Conservation (phyloP, 2,888 invertebrate genomes). For the Keiferia lycopersicella region DNA sequence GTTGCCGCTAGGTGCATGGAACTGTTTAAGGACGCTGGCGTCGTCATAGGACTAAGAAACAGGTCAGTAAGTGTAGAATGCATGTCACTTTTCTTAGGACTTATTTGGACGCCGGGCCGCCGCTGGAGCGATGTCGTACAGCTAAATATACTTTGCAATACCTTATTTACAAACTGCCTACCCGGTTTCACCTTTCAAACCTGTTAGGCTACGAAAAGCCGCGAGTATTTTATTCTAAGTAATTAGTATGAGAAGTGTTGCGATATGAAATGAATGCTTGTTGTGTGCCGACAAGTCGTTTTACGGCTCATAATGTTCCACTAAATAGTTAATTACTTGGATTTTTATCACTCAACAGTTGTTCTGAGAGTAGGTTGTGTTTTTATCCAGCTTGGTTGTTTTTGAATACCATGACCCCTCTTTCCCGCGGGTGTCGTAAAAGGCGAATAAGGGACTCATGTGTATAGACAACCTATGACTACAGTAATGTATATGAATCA, state of each 20-base stretch:
- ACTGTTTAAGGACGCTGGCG: constrained; percentile 46
- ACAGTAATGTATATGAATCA: too few species aligned
- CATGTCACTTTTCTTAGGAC: constrained; percentile 57
- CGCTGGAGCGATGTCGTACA: constrained; percentile 61
- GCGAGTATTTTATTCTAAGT: background rate
- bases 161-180: constrained; percentile 34
- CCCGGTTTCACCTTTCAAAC: background rate
- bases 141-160: constrained; percentile 46
- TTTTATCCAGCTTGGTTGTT: background rate
- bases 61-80: constrained; percentile 62
- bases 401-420: background rate
- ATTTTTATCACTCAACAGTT: background rate
- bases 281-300: background rate
- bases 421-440: too few species aligned
- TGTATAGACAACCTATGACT: too few species aligned
- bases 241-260: constrained; percentile 7
- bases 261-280: background rate
- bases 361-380: background rate
- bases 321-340: background rate
- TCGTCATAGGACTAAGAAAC: constrained; percentile 48
- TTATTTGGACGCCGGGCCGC: constrained; percentile 68
- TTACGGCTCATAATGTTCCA: constrained; percentile 1
- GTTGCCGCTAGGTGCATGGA: constrained; percentile 59
- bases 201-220: background rate
- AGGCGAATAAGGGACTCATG: too few species aligned